Conservation (phyloP, 2,113 vertebrate genomes). For the Spea multiplicata region DNA sequence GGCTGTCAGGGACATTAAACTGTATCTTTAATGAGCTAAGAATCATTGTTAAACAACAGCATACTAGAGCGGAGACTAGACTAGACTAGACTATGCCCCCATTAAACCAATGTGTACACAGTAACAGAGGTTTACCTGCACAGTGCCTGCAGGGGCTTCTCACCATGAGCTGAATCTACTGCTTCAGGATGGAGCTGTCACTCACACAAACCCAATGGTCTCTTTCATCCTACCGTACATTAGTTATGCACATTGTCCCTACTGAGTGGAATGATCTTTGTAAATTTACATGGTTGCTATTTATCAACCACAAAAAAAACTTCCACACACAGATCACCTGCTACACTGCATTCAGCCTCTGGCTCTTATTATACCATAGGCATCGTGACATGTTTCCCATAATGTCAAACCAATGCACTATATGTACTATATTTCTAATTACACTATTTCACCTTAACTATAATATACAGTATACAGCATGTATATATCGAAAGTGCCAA, state of each 20-base stretch:
- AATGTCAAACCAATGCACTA: neutral
- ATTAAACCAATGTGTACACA: too few species aligned
- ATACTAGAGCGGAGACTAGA: too few species aligned
- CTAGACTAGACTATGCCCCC: too few species aligned
- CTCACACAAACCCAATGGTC: neutral
- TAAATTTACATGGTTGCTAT: constrained; percentile 5
- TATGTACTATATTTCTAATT: constrained; percentile 2
- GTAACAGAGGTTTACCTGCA: too few species aligned
- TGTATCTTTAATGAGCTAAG: too few species aligned
- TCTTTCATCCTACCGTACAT: constrained; percentile 9
- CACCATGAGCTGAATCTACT: too few species aligned
- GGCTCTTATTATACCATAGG: neutral
- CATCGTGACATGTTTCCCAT: constrained; percentile 30
- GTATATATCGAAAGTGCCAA: too few species aligned
- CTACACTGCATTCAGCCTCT: constrained; percentile 7
- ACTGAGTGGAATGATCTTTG: neutral
- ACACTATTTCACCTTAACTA: neutral
- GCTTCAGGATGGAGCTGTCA: too few species aligned
- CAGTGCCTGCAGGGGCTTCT: too few species aligned
- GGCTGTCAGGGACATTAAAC: too few species aligned
- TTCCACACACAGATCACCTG: constrained; percentile 26
- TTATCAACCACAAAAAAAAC: neutral
- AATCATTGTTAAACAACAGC: too few species aligned
- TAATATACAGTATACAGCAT: neutral
- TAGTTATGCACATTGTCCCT: neutral